A percentile compares a stretch with the other conserved stretches of the same genome.
Conservation (phyloP, 2,888 invertebrate genomes). For the Calameuta pallipes region DNA sequence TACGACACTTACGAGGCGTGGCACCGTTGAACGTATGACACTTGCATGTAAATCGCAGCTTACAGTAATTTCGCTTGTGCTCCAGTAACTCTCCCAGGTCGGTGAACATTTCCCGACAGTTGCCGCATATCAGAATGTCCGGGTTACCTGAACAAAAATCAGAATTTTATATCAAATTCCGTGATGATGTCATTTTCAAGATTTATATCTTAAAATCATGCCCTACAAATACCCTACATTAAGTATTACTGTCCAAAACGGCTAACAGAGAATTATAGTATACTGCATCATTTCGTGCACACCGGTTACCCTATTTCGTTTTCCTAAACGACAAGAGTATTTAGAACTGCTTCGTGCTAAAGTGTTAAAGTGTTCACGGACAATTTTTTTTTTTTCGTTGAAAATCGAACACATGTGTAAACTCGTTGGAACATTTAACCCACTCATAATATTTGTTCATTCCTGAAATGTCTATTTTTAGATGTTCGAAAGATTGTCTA, state of each 20-base stretch:
- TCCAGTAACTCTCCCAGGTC: conserved; percentile 78
- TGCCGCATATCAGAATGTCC: conserved; percentile 82
- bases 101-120: conserved; percentile 79
- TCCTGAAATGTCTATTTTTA: too few species aligned
- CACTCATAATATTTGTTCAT: too few species aligned
- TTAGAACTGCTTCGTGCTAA: background rate
- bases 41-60: conserved; percentile 77
- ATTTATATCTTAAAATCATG: background rate
- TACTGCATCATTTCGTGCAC: background rate
- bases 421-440: too few species aligned
- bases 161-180: conserved; percentile 12
- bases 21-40: conserved; percentile 72
- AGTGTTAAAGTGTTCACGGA: background rate
- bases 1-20: conserved; percentile 66
- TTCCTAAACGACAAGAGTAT: background rate
- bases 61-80: conserved; percentile 80
- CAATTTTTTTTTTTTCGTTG: too few species aligned
- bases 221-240: background rate
- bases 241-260: background rate
- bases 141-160: conserved; percentile 72
- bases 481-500: too few species aligned
- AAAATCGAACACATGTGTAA: too few species aligned
- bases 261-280: background rate
- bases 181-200: background rate
- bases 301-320: too few species aligned